These are phyloP conservation scores for Mormyrus lacerda DNA, from an alignment of 2,113 vertebrate genomes.

Conservation along the genomic window DNA sequence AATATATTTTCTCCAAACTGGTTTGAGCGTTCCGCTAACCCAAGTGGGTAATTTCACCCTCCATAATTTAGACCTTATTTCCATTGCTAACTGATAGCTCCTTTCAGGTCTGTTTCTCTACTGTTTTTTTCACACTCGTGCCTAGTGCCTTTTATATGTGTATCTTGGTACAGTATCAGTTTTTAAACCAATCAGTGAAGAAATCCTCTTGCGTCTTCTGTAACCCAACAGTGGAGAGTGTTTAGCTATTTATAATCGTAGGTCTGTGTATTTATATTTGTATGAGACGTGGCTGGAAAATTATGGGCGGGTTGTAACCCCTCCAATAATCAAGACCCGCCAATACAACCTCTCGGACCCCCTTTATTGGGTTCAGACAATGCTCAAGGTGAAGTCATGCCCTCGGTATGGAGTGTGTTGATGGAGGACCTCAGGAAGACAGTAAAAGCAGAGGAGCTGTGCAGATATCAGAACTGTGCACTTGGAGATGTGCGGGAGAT, in stretches of 20 bases:
- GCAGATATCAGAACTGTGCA: not conserved
- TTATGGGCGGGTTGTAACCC: too few relatives aligned
- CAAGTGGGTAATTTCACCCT: constrained; percentile 24
- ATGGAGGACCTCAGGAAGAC: not conserved
- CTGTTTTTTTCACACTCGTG: not conserved
- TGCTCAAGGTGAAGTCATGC: too few relatives aligned
- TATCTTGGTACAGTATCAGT: not conserved
- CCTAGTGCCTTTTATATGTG: not conserved
- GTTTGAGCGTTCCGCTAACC: constrained; percentile 16
- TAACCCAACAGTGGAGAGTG: too few relatives aligned
- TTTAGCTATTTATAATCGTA: not conserved
- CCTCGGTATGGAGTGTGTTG: not conserved
- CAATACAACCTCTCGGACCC: not conserved
- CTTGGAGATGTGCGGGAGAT: not conserved
- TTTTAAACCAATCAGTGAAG: not conserved
- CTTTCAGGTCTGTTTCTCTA: not conserved
- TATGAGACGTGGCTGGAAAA: too few relatives aligned
- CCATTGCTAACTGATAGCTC: constrained; percentile 13
- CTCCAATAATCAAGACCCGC: too few relatives aligned
- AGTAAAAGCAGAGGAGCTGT: not conserved
- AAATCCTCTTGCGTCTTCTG: not conserved
- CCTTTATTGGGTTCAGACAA: not conserved
- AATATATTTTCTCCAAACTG: not conserved
- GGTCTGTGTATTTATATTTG: not conserved
- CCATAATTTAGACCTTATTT: constrained; percentile 24